Evolutionary conservation across 2,113 vertebrate genomes (phyloP).

Genomic region (Bombycilla garrulus): DNA sequence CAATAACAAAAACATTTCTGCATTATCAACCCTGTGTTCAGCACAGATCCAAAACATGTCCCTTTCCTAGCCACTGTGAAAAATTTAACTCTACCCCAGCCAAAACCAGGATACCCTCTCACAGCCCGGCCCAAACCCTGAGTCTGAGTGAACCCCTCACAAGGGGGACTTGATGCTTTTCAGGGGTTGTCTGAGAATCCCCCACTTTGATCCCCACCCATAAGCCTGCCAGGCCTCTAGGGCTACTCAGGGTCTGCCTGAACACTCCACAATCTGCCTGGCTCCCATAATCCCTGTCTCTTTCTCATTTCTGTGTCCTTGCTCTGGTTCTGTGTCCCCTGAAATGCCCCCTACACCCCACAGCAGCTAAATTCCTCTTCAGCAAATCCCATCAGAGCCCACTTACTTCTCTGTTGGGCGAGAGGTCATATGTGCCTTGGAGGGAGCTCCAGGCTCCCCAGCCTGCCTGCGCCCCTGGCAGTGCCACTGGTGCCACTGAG

Average conservation of each 20-base stretch:
- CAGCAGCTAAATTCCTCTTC: not conserved
- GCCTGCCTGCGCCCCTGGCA: not conserved
- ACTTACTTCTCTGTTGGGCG: not conserved
- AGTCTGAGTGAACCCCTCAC: not conserved
- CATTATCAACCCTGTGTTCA: not conserved
- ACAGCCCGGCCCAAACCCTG: not conserved
- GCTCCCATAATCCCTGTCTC: not conserved
- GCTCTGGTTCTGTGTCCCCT: not conserved
- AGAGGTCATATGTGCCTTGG: not conserved
- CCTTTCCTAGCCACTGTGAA: not conserved
- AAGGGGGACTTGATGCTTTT: fast-evolving
- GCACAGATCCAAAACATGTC: not conserved
- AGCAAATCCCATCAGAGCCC: not conserved
- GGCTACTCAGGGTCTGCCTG: not conserved
- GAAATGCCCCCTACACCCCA: not conserved
- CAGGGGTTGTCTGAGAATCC: not conserved
- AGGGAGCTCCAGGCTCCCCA: not conserved
- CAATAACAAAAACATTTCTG: not conserved
- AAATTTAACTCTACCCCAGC: not conserved
- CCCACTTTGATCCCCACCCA: fast-evolving
- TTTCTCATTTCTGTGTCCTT: not conserved
- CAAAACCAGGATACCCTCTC: not conserved
- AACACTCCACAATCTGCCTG: not conserved
- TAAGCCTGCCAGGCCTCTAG: not conserved
- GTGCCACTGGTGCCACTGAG: fast-evolving